phyloP scores from a whole-genome alignment of 2,888 invertebrate species.

The Sturmia bella region DNA sequence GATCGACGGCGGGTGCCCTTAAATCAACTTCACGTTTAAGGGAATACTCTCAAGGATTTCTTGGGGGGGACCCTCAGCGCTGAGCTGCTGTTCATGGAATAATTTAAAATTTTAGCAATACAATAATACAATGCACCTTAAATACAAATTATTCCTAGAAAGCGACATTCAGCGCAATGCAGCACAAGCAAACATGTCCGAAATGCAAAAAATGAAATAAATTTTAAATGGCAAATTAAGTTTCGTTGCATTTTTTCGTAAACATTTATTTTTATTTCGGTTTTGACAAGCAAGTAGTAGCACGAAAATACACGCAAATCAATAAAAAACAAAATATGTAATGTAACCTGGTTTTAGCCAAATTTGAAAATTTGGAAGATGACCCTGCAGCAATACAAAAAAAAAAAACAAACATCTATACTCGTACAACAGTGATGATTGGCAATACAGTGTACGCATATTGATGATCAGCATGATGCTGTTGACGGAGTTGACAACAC shows the following conservation, averaged over 20 bases:
- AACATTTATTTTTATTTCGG: constrained; percentile 11
- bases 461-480: constrained; percentile 3
- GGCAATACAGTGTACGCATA: constrained; percentile 8
- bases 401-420: constrained; percentile 26
- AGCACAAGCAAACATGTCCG: constrained; percentile 42
- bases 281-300: constrained; percentile 24
- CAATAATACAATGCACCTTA: constrained; percentile 25
- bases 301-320: not conserved
- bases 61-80: constrained; percentile 54
- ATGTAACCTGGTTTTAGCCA: constrained; percentile 67
- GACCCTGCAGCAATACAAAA: constrained; percentile 70
- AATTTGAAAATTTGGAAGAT: constrained; percentile 70
- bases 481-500: constrained; percentile 38
- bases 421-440: constrained; percentile 16
- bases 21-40: constrained; percentile 41
- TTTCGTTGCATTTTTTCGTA: constrained; percentile 6
- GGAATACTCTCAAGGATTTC: constrained; percentile 62
- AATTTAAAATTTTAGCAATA: constrained; percentile 49
- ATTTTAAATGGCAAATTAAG: constrained; percentile 29
- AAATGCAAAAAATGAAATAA: constrained; percentile 34
- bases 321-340: constrained; percentile 36
- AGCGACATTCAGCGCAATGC: constrained; percentile 62
- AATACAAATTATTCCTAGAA: constrained; percentile 62
- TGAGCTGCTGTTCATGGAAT: constrained; percentile 39
- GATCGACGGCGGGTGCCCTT: constrained; percentile 54